phyloP scores from a whole-genome alignment of 2,113 vertebrate species.

The Clupea harengus region DNA sequence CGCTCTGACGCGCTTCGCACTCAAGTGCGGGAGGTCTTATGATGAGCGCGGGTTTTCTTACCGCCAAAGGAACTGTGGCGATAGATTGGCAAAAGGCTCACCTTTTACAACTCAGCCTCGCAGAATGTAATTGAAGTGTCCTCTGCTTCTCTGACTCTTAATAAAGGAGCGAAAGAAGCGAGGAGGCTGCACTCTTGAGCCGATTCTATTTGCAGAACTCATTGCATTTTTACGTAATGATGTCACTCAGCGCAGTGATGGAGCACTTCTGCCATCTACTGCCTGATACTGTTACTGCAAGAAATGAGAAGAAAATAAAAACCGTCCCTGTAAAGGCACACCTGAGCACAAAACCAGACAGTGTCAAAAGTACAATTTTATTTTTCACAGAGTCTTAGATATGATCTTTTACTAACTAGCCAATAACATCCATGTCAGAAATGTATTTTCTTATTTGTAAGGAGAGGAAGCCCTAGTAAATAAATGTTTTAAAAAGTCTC shows the following conservation, averaged over 20 bases:
- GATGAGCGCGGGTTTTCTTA: slow-evolving; percentile 16
- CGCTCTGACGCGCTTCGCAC: slow-evolving; percentile 34
- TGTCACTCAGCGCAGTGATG: slow-evolving; percentile 23
- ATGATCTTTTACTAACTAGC: neutral
- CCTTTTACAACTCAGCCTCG: slow-evolving; percentile 22
- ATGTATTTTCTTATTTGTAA: neutral
- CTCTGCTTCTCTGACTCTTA: slow-evolving; percentile 36
- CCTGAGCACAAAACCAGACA: neutral
- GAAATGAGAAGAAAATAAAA: slow-evolving; percentile 23
- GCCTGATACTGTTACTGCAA: slow-evolving; percentile 48
- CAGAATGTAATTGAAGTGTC: slow-evolving; percentile 36
- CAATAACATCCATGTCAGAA: slow-evolving; percentile 5
- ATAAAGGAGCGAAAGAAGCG: slow-evolving; percentile 18
- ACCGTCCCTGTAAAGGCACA: slow-evolving; percentile 13
- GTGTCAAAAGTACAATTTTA: slow-evolving; percentile 25
- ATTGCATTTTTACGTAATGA: slow-evolving; percentile 47
- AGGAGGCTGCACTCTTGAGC: slow-evolving; percentile 35
- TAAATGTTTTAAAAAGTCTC: neutral
- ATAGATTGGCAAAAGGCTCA: slow-evolving; percentile 25
- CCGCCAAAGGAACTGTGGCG: slow-evolving; percentile 12
- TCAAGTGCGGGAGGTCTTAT: slow-evolving; percentile 20
- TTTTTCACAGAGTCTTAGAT: neutral
- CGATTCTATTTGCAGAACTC: slow-evolving; percentile 56
- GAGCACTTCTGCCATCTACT: slow-evolving; percentile 63
- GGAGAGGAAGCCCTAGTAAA: neutral